Conservation (phyloP, 2,797 vertebrate genomes). For the Eidolon dupreanum region DNA sequence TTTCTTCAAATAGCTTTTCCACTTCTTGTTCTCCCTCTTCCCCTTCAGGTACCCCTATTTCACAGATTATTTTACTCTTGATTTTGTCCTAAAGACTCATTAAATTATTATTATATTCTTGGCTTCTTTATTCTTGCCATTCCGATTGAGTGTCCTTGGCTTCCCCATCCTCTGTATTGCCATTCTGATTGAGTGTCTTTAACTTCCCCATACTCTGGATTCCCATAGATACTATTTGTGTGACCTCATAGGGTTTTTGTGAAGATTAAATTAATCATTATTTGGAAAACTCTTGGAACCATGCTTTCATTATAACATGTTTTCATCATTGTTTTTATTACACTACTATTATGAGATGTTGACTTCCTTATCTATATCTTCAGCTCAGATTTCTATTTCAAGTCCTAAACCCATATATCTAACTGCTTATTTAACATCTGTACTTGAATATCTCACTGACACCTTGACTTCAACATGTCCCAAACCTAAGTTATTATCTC, state of each 20-base stretch:
- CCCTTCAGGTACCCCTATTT: too few relatives aligned
- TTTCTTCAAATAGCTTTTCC: too few relatives aligned
- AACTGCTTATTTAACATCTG: background rate
- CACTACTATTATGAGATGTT: background rate
- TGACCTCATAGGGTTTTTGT: background rate
- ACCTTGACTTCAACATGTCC: background rate
- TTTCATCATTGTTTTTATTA: background rate
- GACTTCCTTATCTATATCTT: background rate
- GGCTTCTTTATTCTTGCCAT: too few relatives aligned
- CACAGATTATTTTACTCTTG: too few relatives aligned
- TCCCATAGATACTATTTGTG: background rate
- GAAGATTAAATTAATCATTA: slow-evolving; percentile 34
- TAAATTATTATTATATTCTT: too few relatives aligned
- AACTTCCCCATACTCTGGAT: too few relatives aligned
- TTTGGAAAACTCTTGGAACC: slow-evolving; percentile 4
- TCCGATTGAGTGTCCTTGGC: too few relatives aligned
- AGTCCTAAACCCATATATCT: background rate
- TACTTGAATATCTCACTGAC: background rate
- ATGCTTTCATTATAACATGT: background rate
- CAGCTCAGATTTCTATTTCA: background rate
- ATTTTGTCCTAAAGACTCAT: too few relatives aligned
- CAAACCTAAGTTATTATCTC: background rate
- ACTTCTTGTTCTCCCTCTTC: too few relatives aligned
- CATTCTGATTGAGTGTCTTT: too few relatives aligned
- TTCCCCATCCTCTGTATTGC: too few relatives aligned